Evolutionary conservation across 2,113 vertebrate species (phyloP).

Genomic region (Hassar affinis): DNA sequence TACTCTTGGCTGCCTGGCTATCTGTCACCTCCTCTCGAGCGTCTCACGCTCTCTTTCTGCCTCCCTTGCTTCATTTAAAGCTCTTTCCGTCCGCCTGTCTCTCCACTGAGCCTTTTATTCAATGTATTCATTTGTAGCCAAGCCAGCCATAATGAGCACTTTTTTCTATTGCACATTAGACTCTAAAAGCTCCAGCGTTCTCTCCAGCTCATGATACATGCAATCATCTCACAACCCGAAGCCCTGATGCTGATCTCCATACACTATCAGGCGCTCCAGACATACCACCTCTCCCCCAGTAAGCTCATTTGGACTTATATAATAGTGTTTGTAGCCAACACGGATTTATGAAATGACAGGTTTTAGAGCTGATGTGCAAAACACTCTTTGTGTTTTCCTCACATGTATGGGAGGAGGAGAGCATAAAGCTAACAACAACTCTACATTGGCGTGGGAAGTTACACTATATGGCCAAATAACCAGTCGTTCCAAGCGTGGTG

Average conservation of each 20-base stretch:
- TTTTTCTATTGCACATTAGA: conserved; percentile 37
- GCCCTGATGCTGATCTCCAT: not conserved
- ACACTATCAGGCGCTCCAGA: not conserved
- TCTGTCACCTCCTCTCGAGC: not conserved
- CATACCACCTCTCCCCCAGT: not conserved
- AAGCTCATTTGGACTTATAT: conserved; percentile 7
- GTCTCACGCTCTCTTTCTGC: conserved; percentile 15
- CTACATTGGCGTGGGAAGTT: not conserved
- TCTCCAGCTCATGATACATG: conserved; percentile 8
- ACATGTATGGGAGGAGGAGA: not conserved
- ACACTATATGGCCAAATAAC: not conserved
- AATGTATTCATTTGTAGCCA: conserved; percentile 37
- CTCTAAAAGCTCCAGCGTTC: conserved; percentile 16
- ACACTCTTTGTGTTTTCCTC: not conserved
- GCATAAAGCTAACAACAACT: not conserved
- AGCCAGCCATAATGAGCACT: conserved; percentile 39
- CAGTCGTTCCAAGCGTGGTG: not conserved
- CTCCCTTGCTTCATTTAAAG: conserved; percentile 33
- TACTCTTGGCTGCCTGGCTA: conserved; percentile 32
- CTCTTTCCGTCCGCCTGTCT: conserved; percentile 7
- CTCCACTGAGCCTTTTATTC: conserved; percentile 34
- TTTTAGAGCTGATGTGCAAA: not conserved
- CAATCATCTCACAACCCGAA: not conserved
- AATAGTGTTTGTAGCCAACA: not conserved
- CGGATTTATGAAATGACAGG: not conserved